Evolutionary conservation across 2,797 vertebrate genomes (phyloP).

Genomic region (Mustela erminea): DNA sequence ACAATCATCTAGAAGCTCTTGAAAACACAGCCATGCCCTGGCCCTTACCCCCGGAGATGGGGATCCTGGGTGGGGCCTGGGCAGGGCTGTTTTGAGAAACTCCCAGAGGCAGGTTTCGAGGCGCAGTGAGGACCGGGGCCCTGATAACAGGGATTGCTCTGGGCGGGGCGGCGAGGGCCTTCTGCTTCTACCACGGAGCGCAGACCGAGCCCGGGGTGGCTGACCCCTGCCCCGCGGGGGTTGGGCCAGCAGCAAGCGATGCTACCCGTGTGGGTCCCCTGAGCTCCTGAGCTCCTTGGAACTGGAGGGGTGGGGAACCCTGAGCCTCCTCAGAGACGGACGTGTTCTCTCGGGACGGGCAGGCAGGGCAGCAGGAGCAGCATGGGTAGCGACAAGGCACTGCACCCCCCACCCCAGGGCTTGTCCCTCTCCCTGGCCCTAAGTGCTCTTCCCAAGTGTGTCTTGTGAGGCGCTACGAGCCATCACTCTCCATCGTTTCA

Average conservation of each 20-base stretch:
- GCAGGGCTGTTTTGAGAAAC: not conserved
- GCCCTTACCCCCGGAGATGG: not conserved
- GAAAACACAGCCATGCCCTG: not conserved
- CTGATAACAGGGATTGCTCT: not conserved
- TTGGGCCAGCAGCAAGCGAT: not conserved
- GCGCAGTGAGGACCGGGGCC: not conserved
- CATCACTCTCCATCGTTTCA: not conserved
- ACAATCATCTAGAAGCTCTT: not conserved
- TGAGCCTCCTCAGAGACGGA: no score
- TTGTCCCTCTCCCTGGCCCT: not conserved
- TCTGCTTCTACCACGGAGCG: rapidly evolving
- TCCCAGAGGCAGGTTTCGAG: not conserved
- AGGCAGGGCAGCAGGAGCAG: not conserved
- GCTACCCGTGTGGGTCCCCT: not conserved
- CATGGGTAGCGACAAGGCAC: no score
- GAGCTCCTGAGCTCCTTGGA: not conserved
- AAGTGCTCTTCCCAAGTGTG: not conserved
- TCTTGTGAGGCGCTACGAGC: not conserved
- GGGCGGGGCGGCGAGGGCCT: not conserved
- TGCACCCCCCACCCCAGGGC: no score
- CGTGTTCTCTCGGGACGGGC: no score
- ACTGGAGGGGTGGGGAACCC: not conserved
- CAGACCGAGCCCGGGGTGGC: rapidly evolving
- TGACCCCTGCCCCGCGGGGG: not conserved
- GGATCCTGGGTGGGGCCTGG: not conserved